Evolutionary conservation across 2,113 vertebrate species (phyloP).

Genomic region (Notarius quadriscutis): DNA sequence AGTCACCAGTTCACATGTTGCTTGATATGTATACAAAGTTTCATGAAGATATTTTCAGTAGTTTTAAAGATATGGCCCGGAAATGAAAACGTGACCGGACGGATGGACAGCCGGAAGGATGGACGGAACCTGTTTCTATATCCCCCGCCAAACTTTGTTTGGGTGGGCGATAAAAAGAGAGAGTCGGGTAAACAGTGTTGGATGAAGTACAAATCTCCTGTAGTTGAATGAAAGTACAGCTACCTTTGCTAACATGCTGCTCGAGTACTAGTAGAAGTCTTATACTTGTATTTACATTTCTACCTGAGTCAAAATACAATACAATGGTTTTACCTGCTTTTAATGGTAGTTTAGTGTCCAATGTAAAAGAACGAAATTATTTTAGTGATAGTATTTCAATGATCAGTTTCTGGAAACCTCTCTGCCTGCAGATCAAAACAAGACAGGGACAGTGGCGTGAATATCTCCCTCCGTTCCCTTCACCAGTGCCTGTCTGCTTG

Average conservation of each 20-base stretch:
- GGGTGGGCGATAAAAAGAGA: background rate
- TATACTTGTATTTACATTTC: background rate
- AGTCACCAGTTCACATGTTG: too few species aligned
- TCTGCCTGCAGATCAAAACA: background rate
- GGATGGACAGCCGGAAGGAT: too few species aligned
- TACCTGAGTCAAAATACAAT: too few species aligned
- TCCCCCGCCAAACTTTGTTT: too few species aligned
- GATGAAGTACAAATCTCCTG: background rate
- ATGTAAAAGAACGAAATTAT: background rate
- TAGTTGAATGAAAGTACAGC: background rate
- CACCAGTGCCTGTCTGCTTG: background rate
- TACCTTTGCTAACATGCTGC: background rate
- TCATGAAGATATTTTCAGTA: too few species aligned
- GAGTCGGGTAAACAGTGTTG: background rate
- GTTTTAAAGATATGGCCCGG: too few species aligned
- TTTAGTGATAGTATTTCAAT: background rate
- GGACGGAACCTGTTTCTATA: too few species aligned
- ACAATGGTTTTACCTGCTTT: too few species aligned
- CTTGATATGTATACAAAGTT: too few species aligned
- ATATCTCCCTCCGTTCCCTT: too few species aligned
- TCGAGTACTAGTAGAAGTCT: background rate
- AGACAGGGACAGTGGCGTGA: background rate
- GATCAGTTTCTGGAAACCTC: background rate
- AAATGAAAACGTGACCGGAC: too few species aligned
- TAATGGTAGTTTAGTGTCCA: background rate